Conservation (phyloP, 2,797 vertebrate species). For the Xiphorhynchus erythropygius region DNA sequence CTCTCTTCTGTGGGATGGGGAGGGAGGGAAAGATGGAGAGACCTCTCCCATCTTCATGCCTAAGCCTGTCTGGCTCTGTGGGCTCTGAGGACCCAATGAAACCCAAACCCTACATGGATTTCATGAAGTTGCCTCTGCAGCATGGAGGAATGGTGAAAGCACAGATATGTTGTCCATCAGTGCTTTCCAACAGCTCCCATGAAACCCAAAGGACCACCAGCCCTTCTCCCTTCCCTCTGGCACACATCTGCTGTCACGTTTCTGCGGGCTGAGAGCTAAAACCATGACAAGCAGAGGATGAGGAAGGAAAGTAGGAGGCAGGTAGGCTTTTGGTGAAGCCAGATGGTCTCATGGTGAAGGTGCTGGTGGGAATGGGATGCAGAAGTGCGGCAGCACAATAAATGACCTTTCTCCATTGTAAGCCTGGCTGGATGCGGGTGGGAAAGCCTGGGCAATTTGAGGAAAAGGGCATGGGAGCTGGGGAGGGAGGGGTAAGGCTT, state of each 20-base stretch:
- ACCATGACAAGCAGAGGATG: fast-evolving
- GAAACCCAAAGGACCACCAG: background rate
- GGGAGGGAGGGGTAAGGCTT: background rate
- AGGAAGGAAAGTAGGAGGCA: background rate
- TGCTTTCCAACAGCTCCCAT: background rate
- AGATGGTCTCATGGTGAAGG: background rate
- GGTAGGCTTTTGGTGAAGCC: background rate
- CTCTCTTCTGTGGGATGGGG: background rate
- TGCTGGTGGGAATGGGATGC: background rate
- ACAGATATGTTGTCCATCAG: fast-evolving
- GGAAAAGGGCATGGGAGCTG: background rate
- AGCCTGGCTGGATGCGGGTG: background rate
- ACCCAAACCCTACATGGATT: background rate
- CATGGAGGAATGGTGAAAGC: background rate
- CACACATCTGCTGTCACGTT: fast-evolving
- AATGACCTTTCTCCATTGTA: background rate
- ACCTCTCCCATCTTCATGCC: background rate
- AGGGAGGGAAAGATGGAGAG: background rate
- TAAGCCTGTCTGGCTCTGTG: background rate
- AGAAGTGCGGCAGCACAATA: background rate
- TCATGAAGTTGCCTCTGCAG: background rate
- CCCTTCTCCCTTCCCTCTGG: background rate
- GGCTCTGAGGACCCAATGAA: background rate
- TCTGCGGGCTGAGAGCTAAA: background rate
- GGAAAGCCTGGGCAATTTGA: background rate